A percentile compares a stretch with the other conserved stretches of the same genome.
Conservation (phyloP, 1,140 invertebrate species). For the Nasonia vitripennis region DNA sequence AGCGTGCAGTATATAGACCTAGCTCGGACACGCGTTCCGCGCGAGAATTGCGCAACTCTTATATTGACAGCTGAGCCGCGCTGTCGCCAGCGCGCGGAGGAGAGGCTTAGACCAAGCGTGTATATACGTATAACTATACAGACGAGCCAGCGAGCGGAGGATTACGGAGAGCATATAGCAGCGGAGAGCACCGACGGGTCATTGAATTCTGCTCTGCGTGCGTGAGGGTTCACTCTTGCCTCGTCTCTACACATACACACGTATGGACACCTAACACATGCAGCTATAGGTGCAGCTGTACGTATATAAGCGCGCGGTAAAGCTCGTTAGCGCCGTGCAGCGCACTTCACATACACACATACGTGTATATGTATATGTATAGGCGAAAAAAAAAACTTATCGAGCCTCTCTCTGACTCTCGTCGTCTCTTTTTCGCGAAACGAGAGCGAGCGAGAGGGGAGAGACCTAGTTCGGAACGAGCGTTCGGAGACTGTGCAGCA, state of each 20-base stretch:
- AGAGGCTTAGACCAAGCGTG: not conserved
- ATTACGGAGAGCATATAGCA: not conserved
- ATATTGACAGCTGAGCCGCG: not conserved
- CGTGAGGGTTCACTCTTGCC: conserved; percentile 14
- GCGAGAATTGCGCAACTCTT: conserved; percentile 11
- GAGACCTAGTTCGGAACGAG: conserved; percentile 8
- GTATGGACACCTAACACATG: not conserved
- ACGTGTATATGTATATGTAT: not conserved
- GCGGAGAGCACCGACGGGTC: not conserved
- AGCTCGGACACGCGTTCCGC: not conserved
- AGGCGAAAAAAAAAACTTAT: not conserved
- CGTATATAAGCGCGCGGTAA: not conserved
- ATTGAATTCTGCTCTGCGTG: conserved; percentile 9
- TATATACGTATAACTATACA: not conserved
- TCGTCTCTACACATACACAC: not conserved
- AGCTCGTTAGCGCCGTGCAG: not conserved
- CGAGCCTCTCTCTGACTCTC: not conserved
- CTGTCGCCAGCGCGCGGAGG: not conserved
- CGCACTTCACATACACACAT: not conserved
- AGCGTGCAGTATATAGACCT: not conserved
- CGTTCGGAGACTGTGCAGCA: conserved; percentile 2
- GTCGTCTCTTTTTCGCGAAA: not conserved
- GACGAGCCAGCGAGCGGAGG: not conserved
- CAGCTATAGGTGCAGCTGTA: not conserved
- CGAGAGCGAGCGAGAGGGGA: conserved; percentile 20